Percentiles rank a stretch among this genome's conserved stretches.
Conservation (phyloP, 2,888 invertebrate species). For the Harpagoxenus sublaevis region DNA sequence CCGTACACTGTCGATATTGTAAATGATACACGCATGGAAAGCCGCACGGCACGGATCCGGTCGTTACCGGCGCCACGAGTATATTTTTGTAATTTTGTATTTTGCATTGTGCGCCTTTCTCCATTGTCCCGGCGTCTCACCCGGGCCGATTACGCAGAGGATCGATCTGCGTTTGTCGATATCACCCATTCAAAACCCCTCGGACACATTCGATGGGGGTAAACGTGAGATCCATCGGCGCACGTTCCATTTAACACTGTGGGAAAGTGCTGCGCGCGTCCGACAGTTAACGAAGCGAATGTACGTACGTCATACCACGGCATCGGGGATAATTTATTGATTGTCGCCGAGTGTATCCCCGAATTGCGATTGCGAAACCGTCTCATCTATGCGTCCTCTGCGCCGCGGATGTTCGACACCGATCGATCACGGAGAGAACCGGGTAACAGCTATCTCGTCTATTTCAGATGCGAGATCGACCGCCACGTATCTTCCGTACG, state of each 20-base stretch:
- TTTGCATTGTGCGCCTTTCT: conserved; percentile 67
- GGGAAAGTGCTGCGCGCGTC: conserved; percentile 49
- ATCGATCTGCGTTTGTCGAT: conserved; percentile 1
- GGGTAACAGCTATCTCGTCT: conserved; percentile 4
- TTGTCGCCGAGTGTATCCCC: conserved; percentile 34
- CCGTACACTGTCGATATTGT: conserved; percentile 62
- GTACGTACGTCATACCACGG: conserved; percentile 32
- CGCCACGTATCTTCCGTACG: conserved; percentile 7
- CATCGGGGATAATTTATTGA: conserved; percentile 51
- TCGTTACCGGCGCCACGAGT: conserved; percentile 77
- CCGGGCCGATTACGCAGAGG: background rate
- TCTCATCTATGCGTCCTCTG: conserved; percentile 13
- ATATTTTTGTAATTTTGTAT: conserved; percentile 84
- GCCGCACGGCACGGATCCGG: conserved; percentile 65
- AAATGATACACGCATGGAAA: conserved; percentile 71
- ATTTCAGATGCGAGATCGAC: background rate
- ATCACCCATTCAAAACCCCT: background rate
- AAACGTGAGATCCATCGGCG: background rate
- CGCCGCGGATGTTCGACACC: conserved; percentile 12
- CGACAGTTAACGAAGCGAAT: conserved; percentile 40
- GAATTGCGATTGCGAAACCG: conserved; percentile 38
- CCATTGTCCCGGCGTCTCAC: conserved; percentile 29
- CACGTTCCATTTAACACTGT: conserved; percentile 32
- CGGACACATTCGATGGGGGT: background rate
- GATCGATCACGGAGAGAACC: conserved; percentile 15